Base-by-base conservation (phyloP, 2,888 invertebrate species). In the Aporophyla nigra region DNA sequence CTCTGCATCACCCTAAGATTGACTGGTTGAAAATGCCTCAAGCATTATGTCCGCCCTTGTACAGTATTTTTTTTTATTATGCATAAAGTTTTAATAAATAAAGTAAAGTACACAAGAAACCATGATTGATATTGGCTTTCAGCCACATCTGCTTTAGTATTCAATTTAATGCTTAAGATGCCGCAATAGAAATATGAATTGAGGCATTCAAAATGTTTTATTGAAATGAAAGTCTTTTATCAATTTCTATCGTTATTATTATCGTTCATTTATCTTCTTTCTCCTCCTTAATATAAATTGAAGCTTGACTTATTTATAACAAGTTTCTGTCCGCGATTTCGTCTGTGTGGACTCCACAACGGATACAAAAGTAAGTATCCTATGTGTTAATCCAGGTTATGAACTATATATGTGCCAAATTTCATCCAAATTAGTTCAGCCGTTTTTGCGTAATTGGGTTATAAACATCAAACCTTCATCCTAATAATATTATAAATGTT, bases 111-210 rank as follows among this genome's bases (percentile, higher is more conserved):
- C 10, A 19, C 61, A n/a, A 5, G 21, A 78, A 49, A 19, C 40
- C 56, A 49, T 9, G 78, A 68, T 67, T 68, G 58, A 49, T 75
- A 78, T 68, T 75, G 78, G 67, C 68, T 56, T 46, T 51, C 56
- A 68, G 68, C 27, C 56, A 14, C 14, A 5, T 51, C 27, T 27
- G 19, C 68, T 78, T 58, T 56, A 46, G 2, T 67, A 56, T 78
- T 77, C 53, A 66, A 54, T 46, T 56, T 9, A 46, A 40, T 66
- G 16, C 46, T 56, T 27, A 49, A 66, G 49, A 16, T 6, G 54
- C 14, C 6, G 53, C 49, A 40, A 49, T 56, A 56, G 5, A 56
- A 67, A 77, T 77, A 75, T 72, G 54, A 46, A 74, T 33, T 12
- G n/a, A 10, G 51, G 2, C 4, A 24, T 40, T 14, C n/a, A 10